These are phyloP conservation scores for Herpailurus yagouaroundi DNA, from an alignment of 2,113 vertebrate genomes.

Conservation along the genomic window DNA sequence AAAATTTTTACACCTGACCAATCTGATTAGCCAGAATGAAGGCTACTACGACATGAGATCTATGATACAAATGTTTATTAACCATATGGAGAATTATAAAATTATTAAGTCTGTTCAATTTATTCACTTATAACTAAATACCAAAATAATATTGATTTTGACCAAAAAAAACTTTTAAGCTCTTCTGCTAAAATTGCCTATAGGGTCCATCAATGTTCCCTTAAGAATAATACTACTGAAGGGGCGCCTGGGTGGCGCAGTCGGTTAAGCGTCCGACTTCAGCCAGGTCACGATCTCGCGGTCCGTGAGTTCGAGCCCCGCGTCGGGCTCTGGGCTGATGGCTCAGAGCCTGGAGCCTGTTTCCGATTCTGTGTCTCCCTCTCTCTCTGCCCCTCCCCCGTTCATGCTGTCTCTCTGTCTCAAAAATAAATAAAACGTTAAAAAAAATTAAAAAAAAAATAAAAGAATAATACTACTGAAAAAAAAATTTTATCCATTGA, in stretches of 20 bases:
- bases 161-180: not conserved
- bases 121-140: not conserved
- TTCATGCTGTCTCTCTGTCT: too few relatives aligned
- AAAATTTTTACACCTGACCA: not conserved
- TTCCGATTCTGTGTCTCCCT: too few relatives aligned
- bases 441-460: too few relatives aligned
- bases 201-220: not conserved
- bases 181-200: not conserved
- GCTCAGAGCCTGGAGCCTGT: too few relatives aligned
- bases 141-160: not conserved
- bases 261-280: too few relatives aligned
- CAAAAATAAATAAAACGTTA: too few relatives aligned
- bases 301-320: too few relatives aligned
- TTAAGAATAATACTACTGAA: not conserved
- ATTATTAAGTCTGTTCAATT: not conserved
- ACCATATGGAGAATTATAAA: not conserved
- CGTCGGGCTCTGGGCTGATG: too few relatives aligned
- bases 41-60: rapidly evolving
- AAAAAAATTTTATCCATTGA: not conserved
- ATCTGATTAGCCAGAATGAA: not conserved
- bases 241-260: too few relatives aligned
- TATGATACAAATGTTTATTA: not conserved
- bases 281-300: too few relatives aligned
- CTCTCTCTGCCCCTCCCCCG: too few relatives aligned
- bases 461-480: not conserved